Conservation (phyloP, 2,113 vertebrate genomes). For the Macaca mulatta region DNA sequence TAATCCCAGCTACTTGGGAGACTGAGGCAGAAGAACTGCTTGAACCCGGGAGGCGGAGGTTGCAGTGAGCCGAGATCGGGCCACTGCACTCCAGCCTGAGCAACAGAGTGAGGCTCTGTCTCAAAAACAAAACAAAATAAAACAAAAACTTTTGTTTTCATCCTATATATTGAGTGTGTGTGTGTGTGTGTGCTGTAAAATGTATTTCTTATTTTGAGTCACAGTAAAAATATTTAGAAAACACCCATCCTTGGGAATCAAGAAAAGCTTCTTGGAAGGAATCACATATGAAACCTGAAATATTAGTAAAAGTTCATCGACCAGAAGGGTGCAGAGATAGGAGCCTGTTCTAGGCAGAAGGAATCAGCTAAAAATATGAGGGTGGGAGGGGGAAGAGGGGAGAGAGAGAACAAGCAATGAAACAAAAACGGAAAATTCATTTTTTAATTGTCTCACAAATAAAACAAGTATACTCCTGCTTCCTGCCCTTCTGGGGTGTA, state of each 20-base stretch:
- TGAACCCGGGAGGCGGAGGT: too few species aligned
- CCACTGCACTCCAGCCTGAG: too few species aligned
- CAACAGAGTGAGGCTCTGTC: too few species aligned
- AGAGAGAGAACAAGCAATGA: not conserved
- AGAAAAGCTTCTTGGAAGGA: not conserved
- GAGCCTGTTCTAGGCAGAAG: not conserved
- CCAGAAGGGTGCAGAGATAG: not conserved
- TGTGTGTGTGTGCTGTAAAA: not conserved
- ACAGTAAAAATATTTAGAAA: not conserved
- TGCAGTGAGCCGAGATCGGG: too few species aligned
- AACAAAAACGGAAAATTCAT: not conserved
- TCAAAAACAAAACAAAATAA: too few species aligned
- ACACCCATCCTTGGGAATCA: not conserved
- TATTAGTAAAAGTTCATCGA: not conserved
- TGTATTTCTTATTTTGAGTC: not conserved
- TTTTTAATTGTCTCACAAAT: not conserved
- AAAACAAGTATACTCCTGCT: not conserved
- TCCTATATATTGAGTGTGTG: not conserved
- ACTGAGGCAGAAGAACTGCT: too few species aligned
- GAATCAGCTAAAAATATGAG: not conserved
- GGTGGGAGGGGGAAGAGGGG: not conserved
- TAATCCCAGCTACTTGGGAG: too few species aligned
- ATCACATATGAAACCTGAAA: not conserved
- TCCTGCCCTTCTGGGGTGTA: rapidly evolving
- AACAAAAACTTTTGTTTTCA: not conserved